Conservation (phyloP, 2,113 vertebrate species). For the Pseudolaguvia tuberculata region DNA sequence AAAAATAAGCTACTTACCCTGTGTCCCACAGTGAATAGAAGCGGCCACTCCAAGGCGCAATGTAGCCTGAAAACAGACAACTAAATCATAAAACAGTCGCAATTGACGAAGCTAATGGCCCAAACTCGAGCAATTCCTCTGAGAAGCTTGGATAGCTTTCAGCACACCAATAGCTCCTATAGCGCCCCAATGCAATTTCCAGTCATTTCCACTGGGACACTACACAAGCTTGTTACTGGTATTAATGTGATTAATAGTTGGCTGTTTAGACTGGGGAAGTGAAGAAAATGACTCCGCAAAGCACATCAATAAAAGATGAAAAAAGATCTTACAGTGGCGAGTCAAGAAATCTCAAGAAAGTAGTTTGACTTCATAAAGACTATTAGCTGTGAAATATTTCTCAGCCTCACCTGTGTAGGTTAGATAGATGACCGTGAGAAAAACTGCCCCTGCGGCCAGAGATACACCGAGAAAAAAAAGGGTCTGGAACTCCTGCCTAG, state of each 20-base stretch:
- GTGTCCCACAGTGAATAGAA: slow-evolving; percentile 99
- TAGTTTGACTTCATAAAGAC: neutral
- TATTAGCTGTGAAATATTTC: slow-evolving; percentile 19
- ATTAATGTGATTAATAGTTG: slow-evolving; percentile 43
- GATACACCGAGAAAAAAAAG: slow-evolving; percentile 85
- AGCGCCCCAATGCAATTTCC: slow-evolving; percentile 28
- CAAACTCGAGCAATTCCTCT: slow-evolving; percentile 13
- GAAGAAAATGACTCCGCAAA: slow-evolving; percentile 25
- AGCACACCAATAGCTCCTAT: slow-evolving; percentile 32
- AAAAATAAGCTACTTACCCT: slow-evolving; percentile 75
- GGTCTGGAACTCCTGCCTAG: slow-evolving; percentile 85
- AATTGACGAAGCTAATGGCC: slow-evolving; percentile 14
- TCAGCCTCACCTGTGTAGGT: slow-evolving; percentile 78
- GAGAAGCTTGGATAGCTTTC: slow-evolving; percentile 33
- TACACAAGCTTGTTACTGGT: slow-evolving; percentile 21
- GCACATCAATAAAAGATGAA: slow-evolving; percentile 5
- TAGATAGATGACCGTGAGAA: slow-evolving; percentile 84
- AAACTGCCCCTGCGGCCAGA: slow-evolving; percentile 78
- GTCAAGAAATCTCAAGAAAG: neutral
- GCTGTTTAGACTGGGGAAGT: slow-evolving; percentile 12
- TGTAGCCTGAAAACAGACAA: slow-evolving; percentile 77
- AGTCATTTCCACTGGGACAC: slow-evolving; percentile 36
- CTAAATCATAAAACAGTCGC: slow-evolving; percentile 28
- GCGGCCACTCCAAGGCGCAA: slow-evolving; percentile 96
- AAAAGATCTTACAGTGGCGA: neutral